Evolutionary conservation across 1,140 invertebrate genomes (phyloP).

Genomic region (Eufriesea mexicana): DNA sequence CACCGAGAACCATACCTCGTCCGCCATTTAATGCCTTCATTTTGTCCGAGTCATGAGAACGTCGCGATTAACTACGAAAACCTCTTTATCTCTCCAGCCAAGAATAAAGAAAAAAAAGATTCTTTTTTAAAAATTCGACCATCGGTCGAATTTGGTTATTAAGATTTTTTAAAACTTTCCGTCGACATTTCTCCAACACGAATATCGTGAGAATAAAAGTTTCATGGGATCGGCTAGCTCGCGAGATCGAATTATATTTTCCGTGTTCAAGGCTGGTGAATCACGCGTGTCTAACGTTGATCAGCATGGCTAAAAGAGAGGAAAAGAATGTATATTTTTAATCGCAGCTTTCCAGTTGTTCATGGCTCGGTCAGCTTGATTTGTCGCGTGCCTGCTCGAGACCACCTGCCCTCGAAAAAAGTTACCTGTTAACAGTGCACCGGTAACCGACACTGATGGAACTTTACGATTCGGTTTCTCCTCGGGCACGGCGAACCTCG

Average conservation of each 20-base stretch:
- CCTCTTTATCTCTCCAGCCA: not conserved
- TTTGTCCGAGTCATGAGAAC: not conserved
- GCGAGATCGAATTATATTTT: not conserved
- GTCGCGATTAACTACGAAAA: no score
- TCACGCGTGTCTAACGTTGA: no score
- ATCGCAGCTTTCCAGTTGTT: constrained; percentile 45
- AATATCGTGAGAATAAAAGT: not conserved
- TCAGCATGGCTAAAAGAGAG: not conserved
- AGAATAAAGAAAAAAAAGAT: fast-evolving
- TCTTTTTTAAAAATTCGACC: no score
- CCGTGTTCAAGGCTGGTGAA: not conserved
- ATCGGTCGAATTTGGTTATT: no score
- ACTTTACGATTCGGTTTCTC: constrained; percentile 50
- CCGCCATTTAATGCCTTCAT: not conserved
- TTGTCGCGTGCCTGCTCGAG: constrained; percentile 76
- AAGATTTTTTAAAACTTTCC: not conserved
- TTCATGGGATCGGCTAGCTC: no score
- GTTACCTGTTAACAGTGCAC: constrained; percentile 71
- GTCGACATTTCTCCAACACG: not conserved
- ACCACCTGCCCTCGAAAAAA: constrained; percentile 76
- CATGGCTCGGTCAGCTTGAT: constrained; percentile 70
- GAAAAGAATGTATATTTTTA: constrained; percentile 44
- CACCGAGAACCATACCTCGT: not conserved
- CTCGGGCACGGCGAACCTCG: not conserved
- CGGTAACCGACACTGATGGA: constrained; percentile 69